Base-by-base conservation (phyloP, 2,888 invertebrate species). In the Drosophila subsilvestris region DNA sequence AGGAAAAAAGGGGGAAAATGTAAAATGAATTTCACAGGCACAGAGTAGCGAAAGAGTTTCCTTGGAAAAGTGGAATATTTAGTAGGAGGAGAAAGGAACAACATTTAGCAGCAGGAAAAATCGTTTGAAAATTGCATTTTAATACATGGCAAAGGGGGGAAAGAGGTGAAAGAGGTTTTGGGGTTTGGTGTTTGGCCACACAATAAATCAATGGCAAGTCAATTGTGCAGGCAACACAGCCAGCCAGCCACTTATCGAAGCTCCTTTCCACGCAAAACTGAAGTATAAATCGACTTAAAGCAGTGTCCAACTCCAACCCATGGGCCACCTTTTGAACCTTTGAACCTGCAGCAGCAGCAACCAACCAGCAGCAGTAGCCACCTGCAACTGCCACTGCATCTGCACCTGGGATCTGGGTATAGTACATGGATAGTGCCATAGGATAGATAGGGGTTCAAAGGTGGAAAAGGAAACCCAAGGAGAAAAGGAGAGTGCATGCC, bases 161-260 rank as follows among this genome's bases (percentile, higher is more conserved):
- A 20, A 5, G 45, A 42, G 45, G n/a, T 9, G 3, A 12, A 17
- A 9, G 25, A 27, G 43, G 54, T 17, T 18, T n/a, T 9, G 14
- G 18, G 55, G 29, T 27, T 47, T 37, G 20, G 25, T 12, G 14
- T 14, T 18, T 12, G n/a, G 8, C 20, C 20, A 44, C 14, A 58
- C 65, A 63, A 81, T 81, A 85, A 78, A 78, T 78, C 76, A 83
- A 78, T 80, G 70, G 63, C 67, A 70, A 76, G 71, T 81, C 85
- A 76, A 85, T 75, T 57, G 61, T 51, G 50, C 20, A 17, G 42
- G 18, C 27, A 18, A 37, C 14, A 27, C 3, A 27, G 27, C 2
- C 8, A 25, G 6, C 48, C 29, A 57, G 51, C 63, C 63, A 68
- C 67, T 45, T 32, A 54, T 43, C 50, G 43, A 14, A 5, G 37